Evolutionary conservation across 2,888 invertebrate genomes (phyloP).

Genomic region (Miltochrista miniata): DNA sequence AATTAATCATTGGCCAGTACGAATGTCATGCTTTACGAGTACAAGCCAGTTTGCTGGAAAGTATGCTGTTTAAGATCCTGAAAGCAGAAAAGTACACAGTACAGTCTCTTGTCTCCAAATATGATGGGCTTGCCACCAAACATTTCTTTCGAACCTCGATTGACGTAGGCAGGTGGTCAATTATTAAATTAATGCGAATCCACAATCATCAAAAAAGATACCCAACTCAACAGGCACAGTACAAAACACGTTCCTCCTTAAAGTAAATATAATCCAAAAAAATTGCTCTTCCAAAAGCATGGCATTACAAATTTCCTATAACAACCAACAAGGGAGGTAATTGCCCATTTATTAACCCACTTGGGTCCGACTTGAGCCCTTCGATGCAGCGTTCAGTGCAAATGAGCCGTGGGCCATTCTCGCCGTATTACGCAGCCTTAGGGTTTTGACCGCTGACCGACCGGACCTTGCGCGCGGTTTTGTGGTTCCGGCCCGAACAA

Average conservation of each 20-base stretch:
- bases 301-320: conserved; percentile 4
- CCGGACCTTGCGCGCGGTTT: conserved; percentile 49
- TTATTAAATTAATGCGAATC: too few species aligned
- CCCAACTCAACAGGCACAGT: too few species aligned
- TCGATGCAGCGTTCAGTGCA: conserved; percentile 62
- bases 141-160: background rate
- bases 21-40: too few species aligned
- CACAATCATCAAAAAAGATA: too few species aligned
- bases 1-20: too few species aligned
- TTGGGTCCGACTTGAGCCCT: conserved; percentile 8
- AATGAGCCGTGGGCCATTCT: conserved; percentile 75
- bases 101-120: background rate
- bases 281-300: background rate
- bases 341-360: conserved; percentile 9
- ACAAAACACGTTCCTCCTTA: background rate
- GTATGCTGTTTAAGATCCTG: too few species aligned
- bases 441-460: conserved; percentile 25
- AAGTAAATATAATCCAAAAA: conserved; percentile 3
- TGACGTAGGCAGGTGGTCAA: too few species aligned
- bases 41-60: too few species aligned
- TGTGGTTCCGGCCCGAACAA: conserved; percentile 45
- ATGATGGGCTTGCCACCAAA: too few species aligned
- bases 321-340: conserved; percentile 8
- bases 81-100: background rate
- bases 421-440: conserved; percentile 74